These are phyloP conservation scores for Nephotettix cincticeps DNA, from an alignment of 1,140 invertebrate species.

Conservation along the genomic window DNA sequence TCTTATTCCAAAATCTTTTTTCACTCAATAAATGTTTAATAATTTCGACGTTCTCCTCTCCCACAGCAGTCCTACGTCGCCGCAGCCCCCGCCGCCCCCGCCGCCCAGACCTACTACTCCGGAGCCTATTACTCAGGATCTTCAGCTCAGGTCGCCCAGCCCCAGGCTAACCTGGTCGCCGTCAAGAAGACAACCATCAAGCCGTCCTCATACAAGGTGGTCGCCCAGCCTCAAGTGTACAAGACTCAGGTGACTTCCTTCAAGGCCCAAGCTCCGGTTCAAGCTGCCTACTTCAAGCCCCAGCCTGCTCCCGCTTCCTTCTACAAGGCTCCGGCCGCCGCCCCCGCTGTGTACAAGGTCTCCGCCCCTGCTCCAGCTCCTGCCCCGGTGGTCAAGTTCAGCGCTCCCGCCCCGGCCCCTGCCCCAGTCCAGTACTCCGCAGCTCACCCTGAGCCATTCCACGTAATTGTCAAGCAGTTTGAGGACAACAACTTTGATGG, in stretches of 20 bases:
- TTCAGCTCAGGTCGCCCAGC: background rate
- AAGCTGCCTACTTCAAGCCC: background rate
- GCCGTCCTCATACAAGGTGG: background rate
- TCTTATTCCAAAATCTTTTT: too few species aligned
- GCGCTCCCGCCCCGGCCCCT: background rate
- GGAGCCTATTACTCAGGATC: background rate
- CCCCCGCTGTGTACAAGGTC: background rate
- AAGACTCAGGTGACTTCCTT: background rate
- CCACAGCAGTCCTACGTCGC: background rate
- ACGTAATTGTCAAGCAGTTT: constrained; percentile 53
- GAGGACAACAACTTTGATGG: constrained; percentile 44
- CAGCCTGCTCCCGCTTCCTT: too few species aligned
- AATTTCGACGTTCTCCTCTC: too few species aligned
- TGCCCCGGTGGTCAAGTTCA: background rate
- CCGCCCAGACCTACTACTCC: constrained; percentile 7
- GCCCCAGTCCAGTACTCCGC: background rate
- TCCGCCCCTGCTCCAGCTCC: background rate
- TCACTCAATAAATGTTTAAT: too few species aligned
- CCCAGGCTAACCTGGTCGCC: background rate
- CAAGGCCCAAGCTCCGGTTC: too few species aligned
- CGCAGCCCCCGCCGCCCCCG: too few species aligned
- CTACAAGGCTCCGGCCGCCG: too few species aligned
- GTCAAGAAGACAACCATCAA: background rate
- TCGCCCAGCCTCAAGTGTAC: background rate
- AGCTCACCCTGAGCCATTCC: background rate